phyloP scores from a whole-genome alignment of 2,888 invertebrate species.

The Mantis religiosa region DNA sequence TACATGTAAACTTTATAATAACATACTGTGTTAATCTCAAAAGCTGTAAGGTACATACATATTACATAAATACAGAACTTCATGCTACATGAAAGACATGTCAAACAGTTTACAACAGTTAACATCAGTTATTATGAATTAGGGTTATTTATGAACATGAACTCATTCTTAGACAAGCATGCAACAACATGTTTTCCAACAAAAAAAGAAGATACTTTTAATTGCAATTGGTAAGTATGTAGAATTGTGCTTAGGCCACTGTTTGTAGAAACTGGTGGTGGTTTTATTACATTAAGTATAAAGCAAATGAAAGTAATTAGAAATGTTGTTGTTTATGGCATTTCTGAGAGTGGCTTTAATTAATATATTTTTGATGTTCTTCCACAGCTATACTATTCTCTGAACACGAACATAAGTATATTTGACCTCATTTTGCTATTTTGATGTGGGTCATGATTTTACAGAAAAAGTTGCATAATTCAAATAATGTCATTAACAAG shows the following conservation, averaged over 20 bases:
- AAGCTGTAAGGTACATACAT: not conserved
- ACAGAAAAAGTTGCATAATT: no score
- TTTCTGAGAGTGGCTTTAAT: not conserved
- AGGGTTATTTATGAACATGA: not conserved
- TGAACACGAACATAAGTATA: no score
- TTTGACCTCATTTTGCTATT: no score
- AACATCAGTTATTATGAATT: not conserved
- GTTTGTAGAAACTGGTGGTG: not conserved
- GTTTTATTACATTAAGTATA: not conserved
- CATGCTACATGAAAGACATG: not conserved
- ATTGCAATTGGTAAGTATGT: not conserved
- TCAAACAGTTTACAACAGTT: not conserved
- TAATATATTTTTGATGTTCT: no score
- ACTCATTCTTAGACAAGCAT: not conserved
- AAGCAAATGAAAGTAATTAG: not conserved
- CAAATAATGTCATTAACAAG: no score
- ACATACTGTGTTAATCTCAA: no score
- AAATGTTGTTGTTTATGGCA: not conserved
- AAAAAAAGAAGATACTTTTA: not conserved
- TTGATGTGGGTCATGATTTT: no score
- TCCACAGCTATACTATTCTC: no score
- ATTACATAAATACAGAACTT: not conserved
- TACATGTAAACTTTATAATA: no score
- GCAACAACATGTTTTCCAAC: not conserved
- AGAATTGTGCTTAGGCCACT: not conserved